Evolutionary conservation across 2,113 vertebrate species (phyloP), one percentile per base, ranked within the genome.

Genomic region (Narcine bancroftii): DNA sequence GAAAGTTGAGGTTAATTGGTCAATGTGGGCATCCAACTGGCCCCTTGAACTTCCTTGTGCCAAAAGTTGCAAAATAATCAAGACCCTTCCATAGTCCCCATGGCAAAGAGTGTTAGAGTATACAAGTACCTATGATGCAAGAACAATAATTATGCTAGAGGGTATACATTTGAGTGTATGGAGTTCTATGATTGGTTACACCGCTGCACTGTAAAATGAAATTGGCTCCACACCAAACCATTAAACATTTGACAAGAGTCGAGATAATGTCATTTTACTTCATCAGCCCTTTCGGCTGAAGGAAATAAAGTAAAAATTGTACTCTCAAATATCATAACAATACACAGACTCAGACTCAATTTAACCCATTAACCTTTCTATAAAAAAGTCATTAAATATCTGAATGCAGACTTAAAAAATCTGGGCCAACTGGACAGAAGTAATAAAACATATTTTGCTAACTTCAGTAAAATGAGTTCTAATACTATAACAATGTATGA

Each of bases 301-400:
- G 94, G 95, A 95, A 95, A 95, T 94, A 95, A 81, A 92, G 29
- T 94, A 65, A 94, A 94, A 92, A 93, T 93, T 94, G 63, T 93
- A 94, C 95, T 94, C 95, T 95, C 94, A 95, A 95, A 94, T 94
- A 93, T 93, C 93, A 93, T 95, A 95, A 95, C 95, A 92, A 95
- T 94, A 95, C 93, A 76, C 93, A 92, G 92, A 93, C 94, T 92
- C 92, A 94, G 72, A 94, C 93, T 93, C 94, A 93, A 94, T 93
- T 94, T 94, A 94, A 95, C 94, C 94, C 93, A 94, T 94, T 94
- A 94, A 95, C 94, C 95, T 95, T 94, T 93, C 92, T 93, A 93
- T 9, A 91, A 77, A 42, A 69, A 71, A 71, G 39, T 91, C 36
- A 71, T 71, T 71, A 91, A 91, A 91, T 91, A 63, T 91, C 63